Conservation (phyloP, 2,888 invertebrate genomes). For the Drosophila colorata region DNA sequence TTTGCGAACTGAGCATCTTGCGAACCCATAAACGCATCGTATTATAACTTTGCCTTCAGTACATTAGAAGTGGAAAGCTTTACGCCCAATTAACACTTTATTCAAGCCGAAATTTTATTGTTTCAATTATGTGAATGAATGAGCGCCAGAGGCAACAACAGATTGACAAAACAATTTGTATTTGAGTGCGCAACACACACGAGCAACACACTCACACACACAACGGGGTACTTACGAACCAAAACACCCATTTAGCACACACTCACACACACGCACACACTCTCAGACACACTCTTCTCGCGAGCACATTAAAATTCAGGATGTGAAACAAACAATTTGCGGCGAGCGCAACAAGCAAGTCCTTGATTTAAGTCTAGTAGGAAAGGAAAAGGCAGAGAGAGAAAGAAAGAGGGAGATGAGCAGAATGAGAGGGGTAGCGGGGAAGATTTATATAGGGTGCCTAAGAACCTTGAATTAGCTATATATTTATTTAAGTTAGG, state of each 20-base stretch:
- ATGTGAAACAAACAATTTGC: conserved; percentile 73
- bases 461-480: too few species aligned
- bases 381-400: background rate
- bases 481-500: too few species aligned
- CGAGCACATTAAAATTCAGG: conserved; percentile 77
- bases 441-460: too few species aligned
- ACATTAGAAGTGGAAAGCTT: conserved; percentile 59
- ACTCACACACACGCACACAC: conserved; percentile 12
- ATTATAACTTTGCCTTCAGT: conserved; percentile 66
- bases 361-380: conserved; percentile 10
- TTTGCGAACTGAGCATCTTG: conserved; percentile 70
- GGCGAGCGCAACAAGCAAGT: conserved; percentile 55
- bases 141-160: conserved; percentile 44
- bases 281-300: conserved; percentile 22
- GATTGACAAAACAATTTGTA: conserved; percentile 65
- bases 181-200: conserved; percentile 24
- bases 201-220: conserved; percentile 22
- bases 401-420: background rate
- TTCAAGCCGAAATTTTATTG: conserved; percentile 72
- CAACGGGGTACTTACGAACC: conserved; percentile 30
- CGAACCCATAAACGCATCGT: conserved; percentile 62
- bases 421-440: too few species aligned
- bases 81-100: conserved; percentile 81
- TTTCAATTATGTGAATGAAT: conserved; percentile 66
- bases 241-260: conserved; percentile 28